These are phyloP conservation scores for Amiota minor DNA, from an alignment of 2,888 invertebrate genomes.

Conservation along the genomic window DNA sequence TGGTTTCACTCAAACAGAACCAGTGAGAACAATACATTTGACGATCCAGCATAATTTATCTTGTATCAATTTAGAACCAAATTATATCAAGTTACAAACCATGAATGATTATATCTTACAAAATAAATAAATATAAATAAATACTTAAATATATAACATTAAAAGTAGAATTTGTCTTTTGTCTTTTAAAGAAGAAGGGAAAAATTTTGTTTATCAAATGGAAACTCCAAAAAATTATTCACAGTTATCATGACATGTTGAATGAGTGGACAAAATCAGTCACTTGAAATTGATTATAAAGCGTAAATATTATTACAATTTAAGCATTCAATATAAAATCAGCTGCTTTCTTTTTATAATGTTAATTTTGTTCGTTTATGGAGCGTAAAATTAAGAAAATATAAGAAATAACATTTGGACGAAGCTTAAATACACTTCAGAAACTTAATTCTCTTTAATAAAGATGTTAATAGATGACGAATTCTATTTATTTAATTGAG, in stretches of 20 bases:
- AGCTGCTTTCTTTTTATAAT: not conserved
- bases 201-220: not conserved
- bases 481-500: too few relatives aligned
- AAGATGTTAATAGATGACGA: too few relatives aligned
- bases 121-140: not conserved
- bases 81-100: constrained; percentile 49
- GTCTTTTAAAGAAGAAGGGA: not conserved
- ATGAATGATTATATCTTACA: constrained; percentile 65
- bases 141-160: too few relatives aligned
- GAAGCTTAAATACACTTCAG: too few relatives aligned
- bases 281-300: not conserved
- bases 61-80: not conserved
- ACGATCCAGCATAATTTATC: constrained; percentile 53
- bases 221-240: too few relatives aligned
- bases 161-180: not conserved
- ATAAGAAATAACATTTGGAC: not conserved
- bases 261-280: not conserved
- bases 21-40: constrained; percentile 64
- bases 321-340: not conserved
- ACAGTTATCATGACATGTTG: not conserved
- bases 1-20: constrained; percentile 69
- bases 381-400: not conserved
- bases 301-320: not conserved
- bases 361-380: not conserved
- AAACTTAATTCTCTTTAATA: too few relatives aligned